Evolutionary conservation across 1,140 invertebrate species (phyloP), one percentile per base, ranked within the genome.

Genomic region (Drosophila saltans): DNA sequence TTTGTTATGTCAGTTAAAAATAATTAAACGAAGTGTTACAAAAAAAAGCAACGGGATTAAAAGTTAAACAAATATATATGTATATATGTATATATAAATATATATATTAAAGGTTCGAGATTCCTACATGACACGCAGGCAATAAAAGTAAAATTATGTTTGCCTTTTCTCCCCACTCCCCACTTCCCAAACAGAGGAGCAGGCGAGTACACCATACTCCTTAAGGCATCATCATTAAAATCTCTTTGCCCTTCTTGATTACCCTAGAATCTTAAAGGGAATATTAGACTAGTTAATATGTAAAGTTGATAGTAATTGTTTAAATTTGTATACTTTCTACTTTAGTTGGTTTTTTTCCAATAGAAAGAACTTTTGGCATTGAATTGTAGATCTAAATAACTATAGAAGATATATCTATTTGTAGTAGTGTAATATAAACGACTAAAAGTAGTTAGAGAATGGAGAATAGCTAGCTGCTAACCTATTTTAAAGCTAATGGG

Each of bases 101-200:
- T 43, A 10, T 21, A 59, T 24, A 39, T 39, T 39, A 40, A 59
- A 39, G 33, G 57, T 39, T 40, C 61, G 26, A 63, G 61, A 63
- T 63, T 63, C 61, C 61, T 63, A 21, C 57, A 36, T 39, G 33
- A 59, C 61, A 63, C 61, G 45, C 43, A 30, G 61, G 43, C 61
- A 63, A 63, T 63, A 63, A 63, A 63, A 63, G 43, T 63, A 48
- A 48, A 63, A 63, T 63, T 63, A 63, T 63, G 61, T 63, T 30
- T 52, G 21, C 21, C 7, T 52, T 24, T 26, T 16, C 16, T 16
- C 16, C 16, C 16, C 16, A 16, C 16, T 16, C 16, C 16, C 21
- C 4, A 36, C 16, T 16, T 5, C 45, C 45, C 45, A 26, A 26
- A 2, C 45, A 52, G 21, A 24, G 45, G 21, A 52, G 21, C 2